Evolutionary conservation across 37 sponge, comb jelly and placozoan genomes (phyloP).

Genomic region (Chondrilla cf. caribensis): DNA sequence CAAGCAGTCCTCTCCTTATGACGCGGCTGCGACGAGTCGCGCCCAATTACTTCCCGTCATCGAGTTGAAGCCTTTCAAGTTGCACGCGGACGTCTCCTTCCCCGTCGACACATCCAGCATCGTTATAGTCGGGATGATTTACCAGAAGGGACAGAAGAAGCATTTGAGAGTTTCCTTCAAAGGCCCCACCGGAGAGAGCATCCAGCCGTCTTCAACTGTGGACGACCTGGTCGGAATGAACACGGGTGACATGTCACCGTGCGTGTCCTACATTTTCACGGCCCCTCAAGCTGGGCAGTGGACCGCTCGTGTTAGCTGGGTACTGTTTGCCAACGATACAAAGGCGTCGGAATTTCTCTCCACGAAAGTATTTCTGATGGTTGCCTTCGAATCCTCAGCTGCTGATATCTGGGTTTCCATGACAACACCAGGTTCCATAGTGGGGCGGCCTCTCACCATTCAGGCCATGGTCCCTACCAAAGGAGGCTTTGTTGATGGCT

Average conservation of each 20-base stretch:
- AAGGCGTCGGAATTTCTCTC: background rate
- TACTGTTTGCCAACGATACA: background rate
- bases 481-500: background rate
- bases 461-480: background rate
- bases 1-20: constrained; percentile 7
- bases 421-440: background rate
- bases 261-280: background rate
- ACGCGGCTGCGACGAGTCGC: background rate
- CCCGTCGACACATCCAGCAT: constrained; percentile 6
- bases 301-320: background rate
- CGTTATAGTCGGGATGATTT: background rate
- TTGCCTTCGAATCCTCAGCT: background rate
- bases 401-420: background rate
- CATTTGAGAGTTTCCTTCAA: background rate
- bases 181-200: background rate
- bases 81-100: background rate
- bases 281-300: background rate
- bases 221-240: background rate
- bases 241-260: constrained; percentile 1
- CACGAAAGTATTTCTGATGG: background rate
- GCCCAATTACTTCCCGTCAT: background rate
- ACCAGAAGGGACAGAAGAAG: background rate
- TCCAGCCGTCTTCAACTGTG: background rate
- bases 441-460: background rate
- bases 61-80: background rate